phyloP scores from a whole-genome alignment of 2,113 vertebrate species.

The Lamprotornis superbus region DNA sequence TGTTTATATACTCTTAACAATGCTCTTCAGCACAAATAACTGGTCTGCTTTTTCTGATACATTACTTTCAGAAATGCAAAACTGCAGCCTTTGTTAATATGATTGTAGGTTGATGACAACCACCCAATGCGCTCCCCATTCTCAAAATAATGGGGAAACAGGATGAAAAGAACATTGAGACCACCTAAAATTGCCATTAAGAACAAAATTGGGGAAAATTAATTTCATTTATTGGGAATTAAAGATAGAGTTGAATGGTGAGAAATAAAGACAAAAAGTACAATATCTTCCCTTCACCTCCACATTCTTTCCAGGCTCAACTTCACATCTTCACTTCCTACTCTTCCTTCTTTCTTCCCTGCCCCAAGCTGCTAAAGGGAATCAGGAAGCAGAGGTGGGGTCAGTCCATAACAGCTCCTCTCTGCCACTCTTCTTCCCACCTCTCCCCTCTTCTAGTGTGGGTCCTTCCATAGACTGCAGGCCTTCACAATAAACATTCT shows the following conservation, averaged over 20 bases:
- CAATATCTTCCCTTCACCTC: background rate
- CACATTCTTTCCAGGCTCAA: background rate
- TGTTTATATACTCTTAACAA: background rate
- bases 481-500: background rate
- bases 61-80: background rate
- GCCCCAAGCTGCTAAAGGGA: background rate
- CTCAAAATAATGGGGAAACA: background rate
- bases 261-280: background rate
- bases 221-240: background rate
- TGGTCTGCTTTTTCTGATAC: background rate
- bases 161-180: background rate
- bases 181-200: background rate
- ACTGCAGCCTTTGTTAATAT: background rate
- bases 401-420: background rate
- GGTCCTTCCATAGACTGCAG: background rate
- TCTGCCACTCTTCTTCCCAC: background rate
- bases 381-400: background rate
- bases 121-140: background rate
- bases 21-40: background rate
- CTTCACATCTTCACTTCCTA: background rate
- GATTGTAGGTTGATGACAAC: background rate
- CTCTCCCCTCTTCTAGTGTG: background rate
- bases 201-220: background rate
- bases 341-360: background rate
- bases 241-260: background rate